A percentile compares a stretch with the other conserved stretches of the same genome.
These are phyloP conservation scores for Hecatera dysodea DNA, from an alignment of 2,888 invertebrate genomes.

Conservation along the genomic window DNA sequence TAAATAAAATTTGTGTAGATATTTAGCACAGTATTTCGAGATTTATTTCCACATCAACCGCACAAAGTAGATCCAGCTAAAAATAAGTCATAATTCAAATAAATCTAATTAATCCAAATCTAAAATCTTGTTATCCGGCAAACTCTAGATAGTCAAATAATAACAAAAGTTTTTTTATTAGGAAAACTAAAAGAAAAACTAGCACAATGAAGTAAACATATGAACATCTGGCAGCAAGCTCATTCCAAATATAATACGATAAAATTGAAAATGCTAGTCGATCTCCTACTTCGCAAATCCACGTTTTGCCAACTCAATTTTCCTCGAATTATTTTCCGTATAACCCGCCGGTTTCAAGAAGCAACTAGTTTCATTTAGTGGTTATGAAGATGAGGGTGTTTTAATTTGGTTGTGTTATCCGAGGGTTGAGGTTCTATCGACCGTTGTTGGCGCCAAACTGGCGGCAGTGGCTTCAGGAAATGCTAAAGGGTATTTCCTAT, in stretches of 20 bases:
- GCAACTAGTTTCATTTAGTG: background rate
- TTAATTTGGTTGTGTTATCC: constrained; percentile 57
- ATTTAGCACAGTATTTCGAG: background rate
- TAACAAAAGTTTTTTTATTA: background rate
- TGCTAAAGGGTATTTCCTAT: constrained; percentile 56
- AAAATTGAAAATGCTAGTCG: constrained; percentile 44
- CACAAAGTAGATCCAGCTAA: background rate
- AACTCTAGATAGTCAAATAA: background rate
- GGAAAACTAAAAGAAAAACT: constrained; percentile 15
- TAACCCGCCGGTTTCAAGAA: constrained; percentile 42
- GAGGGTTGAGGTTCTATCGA: constrained; percentile 75
- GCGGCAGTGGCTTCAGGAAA: constrained; percentile 72
- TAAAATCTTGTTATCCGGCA: background rate
- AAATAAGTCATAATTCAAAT: background rate
- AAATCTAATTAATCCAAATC: background rate
- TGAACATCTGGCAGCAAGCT: constrained; percentile 64
- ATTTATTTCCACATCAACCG: background rate
- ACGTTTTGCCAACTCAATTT: constrained; percentile 38
- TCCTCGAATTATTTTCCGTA: constrained; percentile 46
- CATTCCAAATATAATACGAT: constrained; percentile 44
- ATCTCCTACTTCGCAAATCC: constrained; percentile 7
- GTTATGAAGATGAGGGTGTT: constrained; percentile 1
- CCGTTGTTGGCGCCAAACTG: constrained; percentile 76
- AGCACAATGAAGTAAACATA: constrained; percentile 59
- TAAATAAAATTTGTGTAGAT: background rate